These are phyloP conservation scores for Promerops cafer DNA, from an alignment of 2,113 vertebrate species.

Conservation along the genomic window DNA sequence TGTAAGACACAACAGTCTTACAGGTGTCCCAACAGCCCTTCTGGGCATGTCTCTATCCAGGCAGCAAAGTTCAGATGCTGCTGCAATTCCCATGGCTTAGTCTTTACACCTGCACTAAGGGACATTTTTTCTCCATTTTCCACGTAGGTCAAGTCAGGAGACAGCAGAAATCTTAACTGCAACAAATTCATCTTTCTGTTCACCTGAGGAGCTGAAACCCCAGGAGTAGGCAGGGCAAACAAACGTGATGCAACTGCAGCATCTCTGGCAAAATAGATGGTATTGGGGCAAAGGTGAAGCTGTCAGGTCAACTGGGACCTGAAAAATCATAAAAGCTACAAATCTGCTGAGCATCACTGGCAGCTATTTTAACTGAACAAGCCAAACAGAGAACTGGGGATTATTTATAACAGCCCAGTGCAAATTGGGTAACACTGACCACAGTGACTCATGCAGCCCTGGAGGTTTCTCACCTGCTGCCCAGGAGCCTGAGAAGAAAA, in stretches of 20 bases:
- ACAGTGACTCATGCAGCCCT: not conserved
- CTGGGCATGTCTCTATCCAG: not conserved
- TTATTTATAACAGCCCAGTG: not conserved
- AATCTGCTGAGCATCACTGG: not conserved
- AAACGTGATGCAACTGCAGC: fast-evolving
- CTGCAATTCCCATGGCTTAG: not conserved
- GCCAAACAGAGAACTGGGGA: not conserved
- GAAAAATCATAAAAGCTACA: not conserved
- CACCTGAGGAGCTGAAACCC: not conserved
- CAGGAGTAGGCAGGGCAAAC: fast-evolving
- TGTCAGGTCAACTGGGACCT: not conserved
- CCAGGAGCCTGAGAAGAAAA: not conserved
- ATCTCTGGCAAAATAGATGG: not conserved
- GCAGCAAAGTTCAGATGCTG: not conserved
- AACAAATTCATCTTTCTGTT: not conserved
- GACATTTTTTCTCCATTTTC: not conserved
- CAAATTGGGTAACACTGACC: not conserved
- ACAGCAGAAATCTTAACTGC: not conserved
- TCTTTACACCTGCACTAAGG: not conserved
- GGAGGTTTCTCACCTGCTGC: not conserved
- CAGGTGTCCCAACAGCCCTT: not conserved
- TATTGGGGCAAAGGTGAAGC: not conserved
- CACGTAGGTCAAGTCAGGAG: fast-evolving
- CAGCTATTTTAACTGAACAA: not conserved
- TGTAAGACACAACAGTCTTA: not conserved